Evolutionary conservation across 2,888 invertebrate species (phyloP).

Genomic region (Cartodere bifasciata): DNA sequence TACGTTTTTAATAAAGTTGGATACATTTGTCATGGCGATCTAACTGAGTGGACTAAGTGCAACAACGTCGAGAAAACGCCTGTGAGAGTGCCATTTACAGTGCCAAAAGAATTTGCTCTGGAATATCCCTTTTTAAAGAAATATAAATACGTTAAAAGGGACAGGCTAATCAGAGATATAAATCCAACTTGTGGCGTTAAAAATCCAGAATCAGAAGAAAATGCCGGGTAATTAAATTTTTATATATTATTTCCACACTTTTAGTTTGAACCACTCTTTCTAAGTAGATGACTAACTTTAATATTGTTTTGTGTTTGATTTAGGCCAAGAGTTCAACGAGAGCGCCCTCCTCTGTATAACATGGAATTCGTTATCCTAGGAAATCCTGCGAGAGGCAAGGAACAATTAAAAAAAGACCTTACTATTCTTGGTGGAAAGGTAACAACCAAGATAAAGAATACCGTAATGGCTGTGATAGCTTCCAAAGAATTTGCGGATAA

Average conservation of each 20-base stretch:
- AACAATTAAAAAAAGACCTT: slow-evolving; percentile 55
- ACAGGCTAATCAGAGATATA: slow-evolving; percentile 43
- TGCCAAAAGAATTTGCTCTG: slow-evolving; percentile 51
- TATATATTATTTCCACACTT: slow-evolving; percentile 5
- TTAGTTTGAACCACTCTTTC: not conserved
- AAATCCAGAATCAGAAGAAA: slow-evolving; percentile 21
- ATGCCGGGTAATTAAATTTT: slow-evolving; percentile 24
- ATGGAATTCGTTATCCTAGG: slow-evolving; percentile 64
- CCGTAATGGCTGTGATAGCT: slow-evolving; percentile 64
- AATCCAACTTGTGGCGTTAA: slow-evolving; percentile 28
- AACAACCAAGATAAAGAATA: slow-evolving; percentile 47
- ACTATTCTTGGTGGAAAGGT: slow-evolving; percentile 65
- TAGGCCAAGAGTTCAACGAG: slow-evolving; percentile 52
- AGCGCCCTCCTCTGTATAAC: slow-evolving; percentile 58
- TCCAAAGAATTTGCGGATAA: slow-evolving; percentile 54
- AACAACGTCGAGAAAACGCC: slow-evolving; percentile 56
- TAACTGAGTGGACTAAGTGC: slow-evolving; percentile 88
- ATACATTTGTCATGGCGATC: slow-evolving; percentile 63
- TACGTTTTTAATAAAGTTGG: slow-evolving; percentile 55
- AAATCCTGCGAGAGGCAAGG: slow-evolving; percentile 40
- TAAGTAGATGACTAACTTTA: too few relatives aligned
- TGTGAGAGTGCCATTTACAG: slow-evolving; percentile 50
- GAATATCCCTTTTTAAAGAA: slow-evolving; percentile 43
- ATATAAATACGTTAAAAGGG: slow-evolving; percentile 46
- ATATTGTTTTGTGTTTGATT: slow-evolving; percentile 9